Base-by-base conservation (phyloP, 1,140 invertebrate genomes). In the Rhopalosiphum maidis region DNA sequence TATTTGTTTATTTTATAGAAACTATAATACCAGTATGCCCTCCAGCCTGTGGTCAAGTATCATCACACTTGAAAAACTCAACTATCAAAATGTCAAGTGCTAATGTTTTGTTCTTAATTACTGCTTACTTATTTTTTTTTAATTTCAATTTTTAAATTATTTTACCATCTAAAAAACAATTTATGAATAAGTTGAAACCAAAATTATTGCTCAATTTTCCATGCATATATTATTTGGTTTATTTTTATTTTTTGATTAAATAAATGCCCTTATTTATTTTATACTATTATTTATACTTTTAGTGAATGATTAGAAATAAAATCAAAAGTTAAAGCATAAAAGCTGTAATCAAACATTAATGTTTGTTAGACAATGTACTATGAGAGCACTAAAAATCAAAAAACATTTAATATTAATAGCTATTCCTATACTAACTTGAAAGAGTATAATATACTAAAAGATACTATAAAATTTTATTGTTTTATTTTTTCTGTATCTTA, bases 11-110 rank as follows among this genome's bases (percentile, higher is more conserved):
- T 48, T 83, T 92, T 82, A 35, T 37, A 93, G 97, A 98, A 96
- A 97, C 98, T 88, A 97, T 98, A 95, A 98, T 98, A 94, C 98
- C 98, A 94, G 97, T 99, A 94, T 99, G 98, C 95, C 98, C 98
- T 94, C 98, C 98, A 94, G 98, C 98, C 94, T 99, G 98, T 96
- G 97, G 97, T 68, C 97, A 97, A 95, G 41, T n/a, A 60, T 60
- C 37, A 41, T 4, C 37, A 30, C 91, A 93, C 35, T 41, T 86
- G 7, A 93, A 22, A 93, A 83, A 48, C 8, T 51, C 43, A 4
- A 11, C 35, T 4, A 43, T 85, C n/a, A 93, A 86, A 86, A 18
- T 37, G 1, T 2, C 82, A 37, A 85, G 77, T 86, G 35, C n/a
- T 37, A 86, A 83, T 85, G 8, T 92, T 43, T 21, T 11, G 1